A percentile compares a stretch with the other conserved stretches of the same genome.
Evolutionary conservation across 2,113 vertebrate species (phyloP).

Genomic region (Zosterops lateralis): DNA sequence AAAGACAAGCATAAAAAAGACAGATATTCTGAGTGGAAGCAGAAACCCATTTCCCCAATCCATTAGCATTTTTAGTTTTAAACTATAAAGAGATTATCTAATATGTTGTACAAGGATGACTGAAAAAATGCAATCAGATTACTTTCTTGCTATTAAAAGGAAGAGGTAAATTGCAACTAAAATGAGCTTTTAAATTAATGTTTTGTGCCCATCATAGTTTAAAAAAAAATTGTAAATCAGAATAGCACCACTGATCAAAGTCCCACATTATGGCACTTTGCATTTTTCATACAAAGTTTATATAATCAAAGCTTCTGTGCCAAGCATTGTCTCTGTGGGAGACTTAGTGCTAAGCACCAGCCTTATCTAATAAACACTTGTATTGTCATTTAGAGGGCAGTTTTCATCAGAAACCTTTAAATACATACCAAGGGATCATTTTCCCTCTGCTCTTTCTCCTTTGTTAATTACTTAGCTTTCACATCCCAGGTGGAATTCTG

Average conservation of each 20-base stretch:
- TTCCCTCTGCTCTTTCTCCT: background rate
- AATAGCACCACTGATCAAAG: constrained; percentile 28
- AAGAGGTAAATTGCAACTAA: constrained; percentile 6
- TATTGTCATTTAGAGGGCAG: background rate
- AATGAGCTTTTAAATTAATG: constrained; percentile 51
- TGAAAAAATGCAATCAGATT: constrained; percentile 5
- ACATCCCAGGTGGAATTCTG: background rate
- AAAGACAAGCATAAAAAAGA: constrained; percentile 61
- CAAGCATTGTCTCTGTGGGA: constrained; percentile 4
- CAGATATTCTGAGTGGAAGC: constrained; percentile 37
- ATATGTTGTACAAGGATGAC: background rate
- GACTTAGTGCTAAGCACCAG: background rate
- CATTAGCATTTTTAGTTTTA: constrained; percentile 46
- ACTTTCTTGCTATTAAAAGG: constrained; percentile 41
- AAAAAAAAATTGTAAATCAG: constrained; percentile 54
- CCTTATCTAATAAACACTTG: constrained; percentile 13
- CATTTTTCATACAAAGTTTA: constrained; percentile 53
- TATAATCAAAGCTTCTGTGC: constrained; percentile 38
- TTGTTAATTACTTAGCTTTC: constrained; percentile 22
- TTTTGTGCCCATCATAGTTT: constrained; percentile 42
- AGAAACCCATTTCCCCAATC: constrained; percentile 40
- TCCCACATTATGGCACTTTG: background rate
- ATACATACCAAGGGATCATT: background rate
- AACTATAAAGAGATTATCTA: constrained; percentile 47
- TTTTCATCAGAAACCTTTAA: background rate